Percentiles rank a stretch among this genome's conserved stretches.
Conservation (phyloP, 2,113 vertebrate genomes). For the Xiphophorus couchianus region DNA sequence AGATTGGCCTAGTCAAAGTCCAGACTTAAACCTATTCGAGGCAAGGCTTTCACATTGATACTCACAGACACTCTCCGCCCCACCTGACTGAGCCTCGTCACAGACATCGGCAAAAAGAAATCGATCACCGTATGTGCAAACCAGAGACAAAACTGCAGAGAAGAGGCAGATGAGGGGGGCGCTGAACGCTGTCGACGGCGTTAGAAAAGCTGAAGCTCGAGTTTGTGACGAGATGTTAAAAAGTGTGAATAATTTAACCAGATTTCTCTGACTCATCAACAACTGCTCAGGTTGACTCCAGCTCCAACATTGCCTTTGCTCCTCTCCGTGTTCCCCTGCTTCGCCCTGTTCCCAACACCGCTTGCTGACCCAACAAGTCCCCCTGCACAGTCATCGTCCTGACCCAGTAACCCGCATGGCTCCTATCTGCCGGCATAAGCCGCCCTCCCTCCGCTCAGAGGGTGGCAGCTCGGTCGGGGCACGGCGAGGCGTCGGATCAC, state of each 20-base stretch:
- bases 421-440: conserved; percentile 51
- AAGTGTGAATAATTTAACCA: too few relatives aligned
- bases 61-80: too few relatives aligned
- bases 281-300: conserved; percentile 39
- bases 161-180: too few relatives aligned
- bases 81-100: too few relatives aligned
- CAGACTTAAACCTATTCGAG: too few relatives aligned
- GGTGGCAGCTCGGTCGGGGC: conserved; percentile 15
- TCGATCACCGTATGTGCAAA: not conserved
- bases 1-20: not conserved
- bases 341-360: conserved; percentile 25
- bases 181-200: too few relatives aligned
- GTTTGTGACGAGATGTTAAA: too few relatives aligned
- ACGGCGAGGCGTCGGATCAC: conserved; percentile 27
- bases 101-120: not conserved
- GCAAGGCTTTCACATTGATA: too few relatives aligned
- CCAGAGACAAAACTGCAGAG: too few relatives aligned
- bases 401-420: conserved; percentile 76
- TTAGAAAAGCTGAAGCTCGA: too few relatives aligned
- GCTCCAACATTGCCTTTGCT: conserved; percentile 15
- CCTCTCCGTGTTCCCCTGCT: not conserved
- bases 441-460: conserved; percentile 23
- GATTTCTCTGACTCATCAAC: conserved; percentile 15
- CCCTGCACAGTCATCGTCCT: conserved; percentile 67
- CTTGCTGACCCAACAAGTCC: conserved; percentile 70